Evolutionary conservation across 2,888 invertebrate genomes (phyloP).

Genomic region (Aspidiotus destructor): DNA sequence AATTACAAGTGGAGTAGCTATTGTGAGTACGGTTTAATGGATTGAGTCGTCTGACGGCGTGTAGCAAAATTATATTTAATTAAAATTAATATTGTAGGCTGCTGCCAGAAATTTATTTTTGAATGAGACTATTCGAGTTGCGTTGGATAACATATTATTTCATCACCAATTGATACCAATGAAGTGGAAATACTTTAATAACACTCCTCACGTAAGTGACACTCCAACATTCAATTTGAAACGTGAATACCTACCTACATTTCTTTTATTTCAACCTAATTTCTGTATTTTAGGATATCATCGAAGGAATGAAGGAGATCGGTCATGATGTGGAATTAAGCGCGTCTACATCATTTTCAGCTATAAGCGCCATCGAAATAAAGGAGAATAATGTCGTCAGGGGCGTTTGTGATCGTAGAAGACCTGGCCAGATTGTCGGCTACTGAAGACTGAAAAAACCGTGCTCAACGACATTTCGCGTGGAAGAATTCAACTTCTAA

Average conservation of each 20-base stretch:
- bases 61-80: background rate
- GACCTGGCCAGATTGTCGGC: constrained; percentile 37
- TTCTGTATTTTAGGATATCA: constrained; percentile 42
- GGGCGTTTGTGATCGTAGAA: constrained; percentile 36
- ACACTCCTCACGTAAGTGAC: constrained; percentile 49
- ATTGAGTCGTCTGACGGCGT: background rate
- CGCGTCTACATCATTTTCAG: constrained; percentile 34
- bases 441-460: constrained; percentile 20
- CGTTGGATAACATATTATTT: constrained; percentile 60
- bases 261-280: background rate
- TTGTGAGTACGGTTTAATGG: constrained; percentile 38
- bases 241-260: background rate
- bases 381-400: constrained; percentile 34
- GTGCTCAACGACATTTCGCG: no score
- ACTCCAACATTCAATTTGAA: background rate
- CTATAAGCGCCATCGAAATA: constrained; percentile 37
- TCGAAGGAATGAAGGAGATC: constrained; percentile 45
- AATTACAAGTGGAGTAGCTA: constrained; percentile 47
- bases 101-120: constrained; percentile 58
- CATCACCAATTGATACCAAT: constrained; percentile 83
- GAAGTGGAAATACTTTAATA: constrained; percentile 56
- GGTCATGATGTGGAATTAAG: constrained; percentile 46
- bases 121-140: constrained; percentile 53
- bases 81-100: constrained; percentile 44
- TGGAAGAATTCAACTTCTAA: no score